A percentile compares a stretch with the other conserved stretches of the same genome.
These are phyloP conservation scores for Siniperca obscura DNA, from an alignment of 2,797 vertebrate species.

Conservation along the genomic window DNA sequence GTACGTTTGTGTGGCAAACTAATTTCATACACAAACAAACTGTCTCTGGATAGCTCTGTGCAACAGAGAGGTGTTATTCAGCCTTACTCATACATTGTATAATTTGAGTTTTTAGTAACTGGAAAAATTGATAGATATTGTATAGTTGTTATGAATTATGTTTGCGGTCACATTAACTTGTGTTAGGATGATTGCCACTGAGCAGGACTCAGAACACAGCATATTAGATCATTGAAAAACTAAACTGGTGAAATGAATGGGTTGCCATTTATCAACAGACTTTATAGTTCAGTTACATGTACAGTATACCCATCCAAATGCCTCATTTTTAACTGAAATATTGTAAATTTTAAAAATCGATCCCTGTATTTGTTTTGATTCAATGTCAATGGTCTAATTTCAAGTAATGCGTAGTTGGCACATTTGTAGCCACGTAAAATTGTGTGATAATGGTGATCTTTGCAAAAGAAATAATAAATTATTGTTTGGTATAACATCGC, in stretches of 20 bases:
- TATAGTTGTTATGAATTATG: slow-evolving; percentile 49
- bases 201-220: slow-evolving; percentile 81
- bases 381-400: slow-evolving; percentile 90
- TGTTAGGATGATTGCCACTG: slow-evolving; percentile 75
- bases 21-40: slow-evolving; percentile 46
- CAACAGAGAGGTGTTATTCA: slow-evolving; percentile 50
- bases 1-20: slow-evolving; percentile 32
- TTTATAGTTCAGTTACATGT: slow-evolving; percentile 81
- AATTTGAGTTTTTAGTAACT: slow-evolving; percentile 52
- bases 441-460: slow-evolving; percentile 93
- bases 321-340: slow-evolving; percentile 81
- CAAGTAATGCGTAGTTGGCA: slow-evolving; percentile 90
- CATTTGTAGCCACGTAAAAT: slow-evolving; percentile 92
- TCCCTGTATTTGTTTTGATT: slow-evolving; percentile 91
- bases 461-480: slow-evolving; percentile 92
- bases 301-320: slow-evolving; percentile 76
- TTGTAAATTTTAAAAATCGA: slow-evolving; percentile 91
- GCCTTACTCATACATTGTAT: slow-evolving; percentile 62
- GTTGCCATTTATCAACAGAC: slow-evolving; percentile 67
- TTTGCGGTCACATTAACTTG: slow-evolving; percentile 52
- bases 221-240: slow-evolving; percentile 32
- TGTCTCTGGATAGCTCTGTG: slow-evolving; percentile 51
- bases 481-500: slow-evolving; percentile 84
- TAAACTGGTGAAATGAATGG: slow-evolving; percentile 35
- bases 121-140: slow-evolving; percentile 52